Evolutionary conservation across 2,888 invertebrate genomes (phyloP).

Genomic region (Oxyteleia sp.): DNA sequence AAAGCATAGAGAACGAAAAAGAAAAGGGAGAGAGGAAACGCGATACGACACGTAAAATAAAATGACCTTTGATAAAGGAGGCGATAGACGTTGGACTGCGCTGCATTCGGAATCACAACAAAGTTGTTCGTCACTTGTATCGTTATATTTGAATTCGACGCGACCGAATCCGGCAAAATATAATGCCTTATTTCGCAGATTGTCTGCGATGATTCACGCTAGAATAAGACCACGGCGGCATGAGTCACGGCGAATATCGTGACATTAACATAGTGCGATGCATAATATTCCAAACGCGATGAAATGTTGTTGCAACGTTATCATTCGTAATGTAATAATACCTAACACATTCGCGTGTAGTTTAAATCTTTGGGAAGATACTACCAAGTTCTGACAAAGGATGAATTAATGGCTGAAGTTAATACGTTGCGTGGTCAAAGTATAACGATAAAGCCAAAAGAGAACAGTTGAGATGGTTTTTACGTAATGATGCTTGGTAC

Average conservation of each 20-base stretch:
- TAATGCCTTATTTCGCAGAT: constrained; percentile 33
- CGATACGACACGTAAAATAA: neutral
- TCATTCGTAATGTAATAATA: constrained; percentile 36
- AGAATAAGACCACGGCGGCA: constrained; percentile 45
- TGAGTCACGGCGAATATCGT: constrained; percentile 43
- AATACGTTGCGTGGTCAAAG: neutral
- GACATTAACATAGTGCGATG: constrained; percentile 46
- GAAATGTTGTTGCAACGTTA: constrained; percentile 48
- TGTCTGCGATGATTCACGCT: constrained; percentile 48
- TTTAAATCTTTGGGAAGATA: constrained; percentile 14
- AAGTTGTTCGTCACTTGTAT: constrained; percentile 44
- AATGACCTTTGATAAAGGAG: neutral
- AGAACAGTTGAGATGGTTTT: neutral
- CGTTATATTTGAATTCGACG: constrained; percentile 24
- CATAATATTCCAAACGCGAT: constrained; percentile 33
- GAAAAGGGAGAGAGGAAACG: constrained; percentile 25
- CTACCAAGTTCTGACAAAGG: constrained; percentile 18
- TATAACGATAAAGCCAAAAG: neutral
- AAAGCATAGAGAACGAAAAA: too few species aligned
- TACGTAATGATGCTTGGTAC: too few species aligned
- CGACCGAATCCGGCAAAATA: constrained; percentile 47
- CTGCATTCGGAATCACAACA: constrained; percentile 27
- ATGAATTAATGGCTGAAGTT: constrained; percentile 23
- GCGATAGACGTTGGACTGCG: constrained; percentile 16
- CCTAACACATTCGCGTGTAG: constrained; percentile 15